Conservation (phyloP, 2,888 invertebrate species). For the Invenusta paracnida region DNA sequence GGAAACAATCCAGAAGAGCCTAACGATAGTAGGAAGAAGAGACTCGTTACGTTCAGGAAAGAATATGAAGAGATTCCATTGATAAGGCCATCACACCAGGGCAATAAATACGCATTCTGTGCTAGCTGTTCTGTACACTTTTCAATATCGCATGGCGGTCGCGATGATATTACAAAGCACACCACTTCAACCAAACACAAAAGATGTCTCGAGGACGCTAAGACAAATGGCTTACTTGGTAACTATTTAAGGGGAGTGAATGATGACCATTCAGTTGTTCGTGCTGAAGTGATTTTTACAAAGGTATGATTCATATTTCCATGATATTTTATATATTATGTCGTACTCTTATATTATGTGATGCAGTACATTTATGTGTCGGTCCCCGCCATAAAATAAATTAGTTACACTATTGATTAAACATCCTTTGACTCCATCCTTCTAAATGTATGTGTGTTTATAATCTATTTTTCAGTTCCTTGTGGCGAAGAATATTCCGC, state of each 20-base stretch:
- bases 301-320: slow-evolving; percentile 1
- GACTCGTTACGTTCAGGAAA: slow-evolving; percentile 5
- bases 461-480: neutral
- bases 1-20: neutral
- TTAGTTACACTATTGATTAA: no score
- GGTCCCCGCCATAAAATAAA: neutral
- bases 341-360: no score
- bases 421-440: no score
- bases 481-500: neutral
- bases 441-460: neutral
- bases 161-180: slow-evolving; percentile 15
- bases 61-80: slow-evolving; percentile 7
- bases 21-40: neutral
- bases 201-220: neutral
- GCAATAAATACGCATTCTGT: neutral
- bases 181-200: neutral
- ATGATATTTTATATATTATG: no score
- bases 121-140: neutral
- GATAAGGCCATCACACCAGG: neutral
- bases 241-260: neutral
- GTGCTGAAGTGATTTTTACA: slow-evolving; percentile 17
- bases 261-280: slow-evolving; percentile 4
- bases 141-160: slow-evolving; percentile 17
- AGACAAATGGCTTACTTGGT: neutral
- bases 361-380: neutral